These are phyloP conservation scores for Pangasius larnaudii DNA, from an alignment of 2,797 vertebrate species.

Conservation along the genomic window DNA sequence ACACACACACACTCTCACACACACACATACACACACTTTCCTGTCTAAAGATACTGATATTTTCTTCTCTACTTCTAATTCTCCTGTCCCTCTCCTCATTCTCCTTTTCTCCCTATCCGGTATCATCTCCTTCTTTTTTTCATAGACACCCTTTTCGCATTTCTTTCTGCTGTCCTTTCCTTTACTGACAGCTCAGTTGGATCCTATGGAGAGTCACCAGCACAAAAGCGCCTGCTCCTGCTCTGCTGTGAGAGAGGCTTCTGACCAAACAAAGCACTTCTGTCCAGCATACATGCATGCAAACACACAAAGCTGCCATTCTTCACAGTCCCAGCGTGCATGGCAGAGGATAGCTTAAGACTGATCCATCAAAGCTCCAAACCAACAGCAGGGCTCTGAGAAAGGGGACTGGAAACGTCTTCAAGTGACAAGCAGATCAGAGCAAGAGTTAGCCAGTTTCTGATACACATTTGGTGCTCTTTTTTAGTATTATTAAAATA, in stretches of 20 bases:
- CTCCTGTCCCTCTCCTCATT: constrained; percentile 16
- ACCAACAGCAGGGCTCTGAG: constrained; percentile 55
- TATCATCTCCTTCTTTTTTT: constrained; percentile 28
- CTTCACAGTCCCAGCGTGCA: constrained; percentile 68
- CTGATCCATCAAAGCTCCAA: constrained; percentile 51
- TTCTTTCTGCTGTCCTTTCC: constrained; percentile 43
- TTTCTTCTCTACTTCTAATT: constrained; percentile 20
- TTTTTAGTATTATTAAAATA: background rate
- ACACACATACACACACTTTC: constrained; percentile 9
- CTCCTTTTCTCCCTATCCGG: constrained; percentile 26
- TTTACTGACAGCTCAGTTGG: constrained; percentile 61
- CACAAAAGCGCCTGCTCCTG: constrained; percentile 78
- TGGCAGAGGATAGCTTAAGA: constrained; percentile 55
- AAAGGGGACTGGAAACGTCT: constrained; percentile 48
- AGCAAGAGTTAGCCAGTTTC: constrained; percentile 29
- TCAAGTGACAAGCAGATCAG: constrained; percentile 51
- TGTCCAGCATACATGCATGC: constrained; percentile 79
- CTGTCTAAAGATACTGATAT: constrained; percentile 18
- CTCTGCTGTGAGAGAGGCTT: constrained; percentile 66
- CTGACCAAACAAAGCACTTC: constrained; percentile 81
- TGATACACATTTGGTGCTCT: background rate
- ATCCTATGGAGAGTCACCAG: constrained; percentile 68
- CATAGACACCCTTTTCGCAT: constrained; percentile 32
- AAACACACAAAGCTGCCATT: constrained; percentile 77
- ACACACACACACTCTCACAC: background rate